These are phyloP conservation scores for Eulithis prunata DNA, from an alignment of 2,888 invertebrate species.

Conservation along the genomic window DNA sequence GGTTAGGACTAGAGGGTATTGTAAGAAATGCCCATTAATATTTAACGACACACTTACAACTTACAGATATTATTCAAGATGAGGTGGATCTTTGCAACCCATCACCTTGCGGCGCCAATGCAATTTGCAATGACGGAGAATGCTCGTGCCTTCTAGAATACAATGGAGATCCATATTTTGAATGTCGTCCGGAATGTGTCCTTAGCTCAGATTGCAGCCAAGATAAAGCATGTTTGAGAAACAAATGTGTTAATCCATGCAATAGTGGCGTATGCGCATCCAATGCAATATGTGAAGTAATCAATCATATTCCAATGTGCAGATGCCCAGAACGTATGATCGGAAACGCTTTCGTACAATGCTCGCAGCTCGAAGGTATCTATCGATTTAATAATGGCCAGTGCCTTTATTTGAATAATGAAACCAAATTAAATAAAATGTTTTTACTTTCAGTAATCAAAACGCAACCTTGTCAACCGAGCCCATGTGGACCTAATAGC, in stretches of 20 bases:
- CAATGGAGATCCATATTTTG: constrained; percentile 87
- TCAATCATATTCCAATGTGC: constrained; percentile 89
- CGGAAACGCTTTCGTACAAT: constrained; percentile 88
- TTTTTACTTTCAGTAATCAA: constrained; percentile 61
- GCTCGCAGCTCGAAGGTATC: constrained; percentile 76
- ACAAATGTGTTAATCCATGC: constrained; percentile 89
- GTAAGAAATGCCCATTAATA: not conserved
- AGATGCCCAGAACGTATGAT: constrained; percentile 87
- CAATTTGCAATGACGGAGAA: constrained; percentile 82
- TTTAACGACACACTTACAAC: not conserved
- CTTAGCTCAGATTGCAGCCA: constrained; percentile 87
- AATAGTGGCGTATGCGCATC: constrained; percentile 87
- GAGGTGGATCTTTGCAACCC: constrained; percentile 85
- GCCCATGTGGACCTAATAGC: constrained; percentile 91
- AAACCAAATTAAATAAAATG: not conserved
- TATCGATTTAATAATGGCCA: not conserved
- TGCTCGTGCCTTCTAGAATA: constrained; percentile 86
- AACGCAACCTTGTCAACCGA: constrained; percentile 76
- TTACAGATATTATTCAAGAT: constrained; percentile 61
- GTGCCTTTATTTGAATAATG: too few relatives aligned
- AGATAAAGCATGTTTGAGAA: constrained; percentile 86
- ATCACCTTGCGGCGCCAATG: constrained; percentile 87
- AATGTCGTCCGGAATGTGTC: constrained; percentile 89
- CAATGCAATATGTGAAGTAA: constrained; percentile 89
- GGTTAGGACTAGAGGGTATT: too few relatives aligned